Evolutionary conservation across 2,113 vertebrate species (phyloP).

Genomic region (Nerophis ophidion): DNA sequence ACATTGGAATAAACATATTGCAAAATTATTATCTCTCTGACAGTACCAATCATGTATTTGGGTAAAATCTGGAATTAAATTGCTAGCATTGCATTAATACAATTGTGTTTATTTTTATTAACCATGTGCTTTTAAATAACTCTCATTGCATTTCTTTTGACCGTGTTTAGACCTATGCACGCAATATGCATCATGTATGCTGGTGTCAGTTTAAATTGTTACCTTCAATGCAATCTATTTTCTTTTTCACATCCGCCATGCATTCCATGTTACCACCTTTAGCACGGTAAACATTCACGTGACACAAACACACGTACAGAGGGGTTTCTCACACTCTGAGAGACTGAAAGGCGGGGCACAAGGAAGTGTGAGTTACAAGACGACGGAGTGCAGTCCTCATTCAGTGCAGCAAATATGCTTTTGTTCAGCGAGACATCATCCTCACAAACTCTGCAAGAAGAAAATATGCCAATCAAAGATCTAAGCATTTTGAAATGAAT

Average conservation of each 20-base stretch:
- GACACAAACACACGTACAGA: conserved; percentile 29
- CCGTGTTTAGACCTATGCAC: too few relatives aligned
- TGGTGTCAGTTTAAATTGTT: neutral
- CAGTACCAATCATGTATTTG: too few relatives aligned
- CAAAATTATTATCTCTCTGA: too few relatives aligned
- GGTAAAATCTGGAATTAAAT: too few relatives aligned
- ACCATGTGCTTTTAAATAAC: too few relatives aligned
- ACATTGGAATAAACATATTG: too few relatives aligned
- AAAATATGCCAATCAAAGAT: conserved; percentile 5
- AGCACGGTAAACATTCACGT: conserved; percentile 22
- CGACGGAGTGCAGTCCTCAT: conserved; percentile 23
- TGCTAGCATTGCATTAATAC: too few relatives aligned
- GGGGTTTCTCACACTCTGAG: conserved; percentile 22
- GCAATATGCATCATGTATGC: neutral
- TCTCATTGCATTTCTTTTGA: too few relatives aligned
- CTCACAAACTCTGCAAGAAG: conserved; percentile 60
- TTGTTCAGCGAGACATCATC: conserved; percentile 68
- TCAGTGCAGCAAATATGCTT: conserved; percentile 18
- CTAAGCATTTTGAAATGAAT: neutral
- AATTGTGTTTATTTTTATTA: too few relatives aligned
- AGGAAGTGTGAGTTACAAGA: conserved; percentile 22
- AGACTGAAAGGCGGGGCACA: conserved; percentile 26
- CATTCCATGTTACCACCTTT: conserved; percentile 8
- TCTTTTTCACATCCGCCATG: conserved; percentile 1
- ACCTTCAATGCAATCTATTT: neutral